phyloP scores from a whole-genome alignment of 2,797 vertebrate genomes.

The Manis javanica region DNA sequence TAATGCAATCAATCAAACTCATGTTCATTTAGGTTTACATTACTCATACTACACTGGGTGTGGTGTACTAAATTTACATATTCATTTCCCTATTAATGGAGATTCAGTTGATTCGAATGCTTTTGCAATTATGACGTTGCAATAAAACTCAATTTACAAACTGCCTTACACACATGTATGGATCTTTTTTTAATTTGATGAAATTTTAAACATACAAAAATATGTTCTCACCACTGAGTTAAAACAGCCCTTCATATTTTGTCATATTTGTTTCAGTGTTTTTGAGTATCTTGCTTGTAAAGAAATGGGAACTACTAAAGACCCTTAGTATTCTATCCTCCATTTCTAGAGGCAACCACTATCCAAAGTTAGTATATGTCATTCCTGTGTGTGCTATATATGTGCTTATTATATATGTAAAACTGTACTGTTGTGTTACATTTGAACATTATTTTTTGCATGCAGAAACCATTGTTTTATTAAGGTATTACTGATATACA shows the following conservation, averaged over 20 bases:
- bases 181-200: not conserved
- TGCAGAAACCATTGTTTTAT: too few relatives aligned
- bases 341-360: not conserved
- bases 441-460: not conserved
- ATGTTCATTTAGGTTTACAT: not conserved
- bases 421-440: not conserved
- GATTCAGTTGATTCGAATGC: not conserved
- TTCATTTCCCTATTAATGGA: not conserved
- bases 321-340: not conserved
- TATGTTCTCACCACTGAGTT: not conserved
- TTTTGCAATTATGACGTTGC: not conserved
- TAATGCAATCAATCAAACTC: not conserved
- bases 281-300: not conserved
- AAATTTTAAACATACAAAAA: constrained; percentile 10
- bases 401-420: not conserved
- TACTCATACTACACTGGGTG: not conserved
- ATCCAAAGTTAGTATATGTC: not conserved
- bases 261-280: not conserved
- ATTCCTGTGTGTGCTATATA: not conserved
- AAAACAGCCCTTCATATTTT: not conserved
- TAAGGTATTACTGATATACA: too few relatives aligned
- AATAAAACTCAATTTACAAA: not conserved
- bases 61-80: not conserved
- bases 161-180: not conserved
- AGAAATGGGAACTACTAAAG: not conserved